Base-by-base conservation (phyloP, 2,888 invertebrate genomes). In the Venusia cambrica region DNA sequence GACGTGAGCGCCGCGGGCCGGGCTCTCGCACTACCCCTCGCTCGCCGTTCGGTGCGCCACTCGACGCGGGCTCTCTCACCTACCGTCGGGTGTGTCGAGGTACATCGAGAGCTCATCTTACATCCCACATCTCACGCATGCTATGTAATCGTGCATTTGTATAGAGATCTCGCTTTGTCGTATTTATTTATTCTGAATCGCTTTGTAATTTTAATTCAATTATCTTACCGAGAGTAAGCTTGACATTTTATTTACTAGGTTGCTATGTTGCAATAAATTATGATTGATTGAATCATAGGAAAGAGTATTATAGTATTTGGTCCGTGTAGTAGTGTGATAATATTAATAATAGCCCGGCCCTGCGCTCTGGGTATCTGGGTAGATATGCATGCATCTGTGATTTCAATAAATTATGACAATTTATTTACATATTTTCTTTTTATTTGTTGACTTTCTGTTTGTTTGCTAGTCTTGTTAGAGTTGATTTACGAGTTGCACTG, bases 1-100 rank as follows among this genome's bases (percentile, higher is more conserved):
- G 97, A 96, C 97, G 91, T 97, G 95, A 95, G 90, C 18, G 12
- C 16, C 13, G n/a, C 4, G 3, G 5, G 14, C 3, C 5, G 2
- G 5, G 11, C 5, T n/a, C 42, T 25, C 45, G 40, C 49, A 43
- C 13, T 44, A 30, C 35, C 22, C 38, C 35, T 12, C 42, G 37
- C 36, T n/a, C n/a, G 35, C 25, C 27, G 33, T 14, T 39, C 16
- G 32, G 38, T 24, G n/a, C n/a, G n/a, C n/a, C n/a, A n/a, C n/a
- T n/a, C n/a, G n/a, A n/a, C n/a, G n/a, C n/a, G n/a, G n/a, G n/a
- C n/a, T n/a, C n/a, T n/a, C n/a, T n/a, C n/a, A n/a, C n/a, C n/a
- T n/a, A n/a, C n/a, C n/a, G n/a, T n/a, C n/a, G n/a, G n/a, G n/a
- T n/a, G n/a, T n/a, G n/a, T n/a, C n/a, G n/a, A n/a, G n/a, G n/a